A percentile compares a stretch with the other conserved stretches of the same genome.
These are phyloP conservation scores for Molorchus minor DNA, from an alignment of 2,888 invertebrate species.

Conservation along the genomic window DNA sequence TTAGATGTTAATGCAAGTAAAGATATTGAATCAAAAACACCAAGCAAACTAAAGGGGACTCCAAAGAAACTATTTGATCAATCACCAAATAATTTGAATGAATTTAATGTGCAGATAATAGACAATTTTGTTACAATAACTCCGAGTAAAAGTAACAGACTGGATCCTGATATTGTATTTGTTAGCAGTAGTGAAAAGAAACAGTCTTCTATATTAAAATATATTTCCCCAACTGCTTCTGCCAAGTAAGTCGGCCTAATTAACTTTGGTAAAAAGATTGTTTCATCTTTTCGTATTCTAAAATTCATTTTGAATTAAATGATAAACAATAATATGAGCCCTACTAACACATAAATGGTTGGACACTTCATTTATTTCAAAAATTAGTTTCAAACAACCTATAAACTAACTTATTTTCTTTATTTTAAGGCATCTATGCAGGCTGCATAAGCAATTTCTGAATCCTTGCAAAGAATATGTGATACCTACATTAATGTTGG, in stretches of 20 bases:
- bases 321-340: too few relatives aligned
- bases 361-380: too few relatives aligned
- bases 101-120: slow-evolving; percentile 56
- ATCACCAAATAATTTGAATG: slow-evolving; percentile 51
- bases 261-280: too few relatives aligned
- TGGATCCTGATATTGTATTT: slow-evolving; percentile 22
- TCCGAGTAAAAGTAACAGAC: slow-evolving; percentile 50
- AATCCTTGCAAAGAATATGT: too few relatives aligned
- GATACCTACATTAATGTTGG: too few relatives aligned
- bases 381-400: too few relatives aligned
- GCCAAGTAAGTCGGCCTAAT: slow-evolving; percentile 42
- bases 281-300: background rate
- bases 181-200: slow-evolving; percentile 42
- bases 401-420: too few relatives aligned
- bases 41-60: slow-evolving; percentile 31
- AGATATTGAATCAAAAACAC: slow-evolving; percentile 17
- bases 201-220: slow-evolving; percentile 46
- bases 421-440: too few relatives aligned
- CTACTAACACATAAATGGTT: too few relatives aligned
- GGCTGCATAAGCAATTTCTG: too few relatives aligned
- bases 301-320: too few relatives aligned
- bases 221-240: slow-evolving; percentile 45
- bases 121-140: slow-evolving; percentile 56
- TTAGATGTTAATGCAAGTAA: too few relatives aligned
- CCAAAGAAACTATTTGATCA: slow-evolving; percentile 54